These are phyloP conservation scores for Clavelina lepadiformis DNA, from an alignment of 23 tunicate genomes.

Conservation along the genomic window DNA sequence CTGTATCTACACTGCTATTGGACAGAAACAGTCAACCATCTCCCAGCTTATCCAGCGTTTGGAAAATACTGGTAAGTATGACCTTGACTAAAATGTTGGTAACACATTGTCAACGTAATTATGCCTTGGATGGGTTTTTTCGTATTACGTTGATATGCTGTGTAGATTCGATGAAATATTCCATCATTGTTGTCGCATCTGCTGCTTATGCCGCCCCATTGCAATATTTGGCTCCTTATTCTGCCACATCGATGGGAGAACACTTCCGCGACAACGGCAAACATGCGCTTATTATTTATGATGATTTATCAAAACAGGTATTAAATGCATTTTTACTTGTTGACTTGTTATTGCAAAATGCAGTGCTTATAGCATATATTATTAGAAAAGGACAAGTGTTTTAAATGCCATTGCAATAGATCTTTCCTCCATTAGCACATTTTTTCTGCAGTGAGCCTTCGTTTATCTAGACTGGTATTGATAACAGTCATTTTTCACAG, in stretches of 20 bases:
- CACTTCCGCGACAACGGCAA: conserved; percentile 98
- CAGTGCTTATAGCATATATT: background rate
- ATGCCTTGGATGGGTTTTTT: too few species aligned
- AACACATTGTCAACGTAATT: background rate
- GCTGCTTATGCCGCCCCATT: conserved; percentile 99
- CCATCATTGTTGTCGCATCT: conserved; percentile 97
- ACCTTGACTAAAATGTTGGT: background rate
- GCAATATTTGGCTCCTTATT: conserved; percentile 98
- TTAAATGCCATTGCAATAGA: too few species aligned
- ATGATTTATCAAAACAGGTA: conserved; percentile 99
- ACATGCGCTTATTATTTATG: conserved; percentile 94
- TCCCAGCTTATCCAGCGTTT: conserved; percentile 88
- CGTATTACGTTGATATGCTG: too few species aligned
- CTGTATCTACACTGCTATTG: conserved; percentile 99
- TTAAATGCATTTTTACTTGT: background rate
- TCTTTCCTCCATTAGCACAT: too few species aligned
- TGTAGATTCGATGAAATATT: conserved; percentile 96
- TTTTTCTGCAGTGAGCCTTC: too few species aligned
- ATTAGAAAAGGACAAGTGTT: too few species aligned
- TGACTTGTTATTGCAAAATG: background rate
- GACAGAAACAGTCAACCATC: conserved; percentile 99
- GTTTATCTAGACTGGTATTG: too few species aligned
- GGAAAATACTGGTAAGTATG: conserved; percentile 75
- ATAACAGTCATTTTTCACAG: conserved; percentile 31
- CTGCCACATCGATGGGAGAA: conserved; percentile 99